Base-by-base conservation (phyloP, 2,888 invertebrate genomes). In the Enchytraeus crypticus region DNA sequence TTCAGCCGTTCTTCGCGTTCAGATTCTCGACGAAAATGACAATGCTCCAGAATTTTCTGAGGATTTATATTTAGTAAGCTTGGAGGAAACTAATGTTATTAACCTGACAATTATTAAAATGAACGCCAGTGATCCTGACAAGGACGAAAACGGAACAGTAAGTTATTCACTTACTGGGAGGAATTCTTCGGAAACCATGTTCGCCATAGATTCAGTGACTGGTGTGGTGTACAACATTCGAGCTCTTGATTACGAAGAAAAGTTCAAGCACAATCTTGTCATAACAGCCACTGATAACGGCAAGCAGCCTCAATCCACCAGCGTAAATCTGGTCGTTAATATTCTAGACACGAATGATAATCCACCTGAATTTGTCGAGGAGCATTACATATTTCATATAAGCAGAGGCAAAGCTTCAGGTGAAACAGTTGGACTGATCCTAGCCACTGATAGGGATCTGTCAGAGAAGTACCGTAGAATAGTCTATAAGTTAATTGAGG, bases 121-220 rank as follows among this genome's bases (percentile, higher is more conserved):
- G 54, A 83, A 83, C 27, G 92, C 92, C 26, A 82, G 82, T 23
- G 92, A 92, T 79, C 84, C 84, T 1, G 91, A 91, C 80, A 83
- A 86, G 32, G 85, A 86, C 8, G 88, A 88, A 21, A 89, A 91
- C 80, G 87, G 88, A 56, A 85, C 86, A 69, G 84, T 92, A 64
- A 85, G 86, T 62, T 95, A 93, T 81, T 88, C 89, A 71, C 87
- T 92, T 69, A 90, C 49, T 18, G 51, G 53, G n/a, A 11, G 46
- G 34, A 49, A 56, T 56, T 1, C 33, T 8, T 34, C 27, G 23
- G 8, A 21, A 3, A 2, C 55, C 21, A 21, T 27, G 49, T 11
- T 49, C n/a, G 23, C 49, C 8, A 38, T 54, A 3, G 55, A 54
- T 21, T 1, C 33, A 32, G 23, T 38, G 26, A 54, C 55, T 3